These are phyloP conservation scores for Brachionus manjavacas DNA, from an alignment of 1,140 invertebrate species.

Conservation along the genomic window DNA sequence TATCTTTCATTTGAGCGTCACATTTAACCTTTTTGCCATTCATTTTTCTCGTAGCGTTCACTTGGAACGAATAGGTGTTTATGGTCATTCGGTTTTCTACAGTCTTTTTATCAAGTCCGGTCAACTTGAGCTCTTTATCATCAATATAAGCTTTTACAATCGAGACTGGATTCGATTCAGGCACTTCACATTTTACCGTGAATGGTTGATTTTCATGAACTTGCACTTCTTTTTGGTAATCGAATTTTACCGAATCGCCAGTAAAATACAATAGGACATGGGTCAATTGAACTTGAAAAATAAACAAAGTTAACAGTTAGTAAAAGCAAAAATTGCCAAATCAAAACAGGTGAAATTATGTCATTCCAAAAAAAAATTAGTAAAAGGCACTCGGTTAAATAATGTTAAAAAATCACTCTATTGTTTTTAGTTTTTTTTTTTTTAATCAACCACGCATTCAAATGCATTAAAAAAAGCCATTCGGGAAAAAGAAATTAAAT, in stretches of 20 bases:
- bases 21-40: constrained; percentile 39
- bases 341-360: constrained; percentile 17
- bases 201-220: constrained; percentile 36
- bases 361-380: not conserved
- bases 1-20: constrained; percentile 40
- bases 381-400: not conserved
- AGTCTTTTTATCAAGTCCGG: constrained; percentile 35
- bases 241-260: constrained; percentile 37
- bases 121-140: not conserved
- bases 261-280: constrained; percentile 38
- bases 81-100: constrained; percentile 41
- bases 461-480: not conserved
- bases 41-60: constrained; percentile 32
- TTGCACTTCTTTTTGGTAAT: constrained; percentile 42
- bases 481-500: not conserved
- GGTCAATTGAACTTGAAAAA: constrained; percentile 38
- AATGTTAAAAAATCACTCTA: not conserved
- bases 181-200: constrained; percentile 41
- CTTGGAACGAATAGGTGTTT: constrained; percentile 36
- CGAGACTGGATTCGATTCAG: constrained; percentile 37
- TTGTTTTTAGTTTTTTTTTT: constrained; percentile 3
- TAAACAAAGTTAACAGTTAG: not conserved
- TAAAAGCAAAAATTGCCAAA: not conserved
- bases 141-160: constrained; percentile 35
- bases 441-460: not conserved